Evolutionary conservation across 2,113 vertebrate species (phyloP).

Genomic region (Xenopus borealis): DNA sequence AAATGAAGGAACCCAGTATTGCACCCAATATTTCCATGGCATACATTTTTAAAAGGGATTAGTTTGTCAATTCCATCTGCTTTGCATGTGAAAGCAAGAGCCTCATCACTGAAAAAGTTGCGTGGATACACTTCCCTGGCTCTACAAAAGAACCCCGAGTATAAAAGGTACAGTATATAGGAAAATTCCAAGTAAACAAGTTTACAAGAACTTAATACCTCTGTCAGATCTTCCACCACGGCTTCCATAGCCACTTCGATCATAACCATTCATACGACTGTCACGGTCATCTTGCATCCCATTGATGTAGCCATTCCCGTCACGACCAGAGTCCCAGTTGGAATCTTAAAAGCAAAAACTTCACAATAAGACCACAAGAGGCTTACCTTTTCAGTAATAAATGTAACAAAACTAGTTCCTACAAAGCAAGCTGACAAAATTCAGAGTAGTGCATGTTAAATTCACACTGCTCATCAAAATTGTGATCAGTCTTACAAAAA

Average conservation of each 20-base stretch:
- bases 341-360: conserved; percentile 57
- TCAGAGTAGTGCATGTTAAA: conserved; percentile 20
- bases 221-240: conserved; percentile 72
- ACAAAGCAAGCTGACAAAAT: conserved; percentile 38
- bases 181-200: too few relatives aligned
- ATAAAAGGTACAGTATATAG: too few relatives aligned
- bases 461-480: conserved; percentile 21
- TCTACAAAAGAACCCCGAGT: too few relatives aligned
- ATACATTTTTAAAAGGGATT: too few relatives aligned
- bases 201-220: conserved; percentile 56
- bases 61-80: too few relatives aligned
- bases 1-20: too few relatives aligned
- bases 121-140: too few relatives aligned
- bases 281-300: conserved; percentile 69
- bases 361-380: too few relatives aligned
- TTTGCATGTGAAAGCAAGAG: too few relatives aligned
- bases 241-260: conserved; percentile 58
- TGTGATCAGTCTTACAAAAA: conserved; percentile 6
- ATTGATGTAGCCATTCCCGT: conserved; percentile 76
- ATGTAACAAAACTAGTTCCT: conserved; percentile 27
- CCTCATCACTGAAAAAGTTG: too few relatives aligned
- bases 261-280: conserved; percentile 69
- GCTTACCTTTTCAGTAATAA: too few relatives aligned
- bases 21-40: too few relatives aligned
- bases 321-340: conserved; percentile 63